These are phyloP conservation scores for Eurytoma adleriae DNA, from an alignment of 2,888 invertebrate species.

Conservation along the genomic window DNA sequence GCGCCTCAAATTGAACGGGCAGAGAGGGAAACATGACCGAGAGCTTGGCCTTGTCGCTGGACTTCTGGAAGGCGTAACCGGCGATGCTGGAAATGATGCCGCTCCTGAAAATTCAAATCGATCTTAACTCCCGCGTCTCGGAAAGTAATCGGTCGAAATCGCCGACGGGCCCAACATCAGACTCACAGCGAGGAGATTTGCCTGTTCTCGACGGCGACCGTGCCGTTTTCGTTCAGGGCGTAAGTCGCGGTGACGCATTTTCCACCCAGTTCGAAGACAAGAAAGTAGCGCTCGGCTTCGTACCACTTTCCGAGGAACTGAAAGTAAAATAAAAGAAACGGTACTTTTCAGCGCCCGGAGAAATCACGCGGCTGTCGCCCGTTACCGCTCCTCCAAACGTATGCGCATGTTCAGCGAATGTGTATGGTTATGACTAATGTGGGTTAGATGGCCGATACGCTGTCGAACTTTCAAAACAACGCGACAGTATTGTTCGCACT, in stretches of 20 bases:
- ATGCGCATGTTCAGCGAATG: no score
- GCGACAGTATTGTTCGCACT: no score
- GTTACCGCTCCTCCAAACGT: no score
- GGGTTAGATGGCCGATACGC: no score
- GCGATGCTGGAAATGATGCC: slow-evolving; percentile 79
- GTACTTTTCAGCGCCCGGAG: no score
- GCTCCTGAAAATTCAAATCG: slow-evolving; percentile 74
- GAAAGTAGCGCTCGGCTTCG: slow-evolving; percentile 86
- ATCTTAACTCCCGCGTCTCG: no score
- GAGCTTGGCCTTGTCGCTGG: slow-evolving; percentile 80
- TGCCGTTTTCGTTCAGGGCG: slow-evolving; percentile 75
- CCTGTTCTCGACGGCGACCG: slow-evolving; percentile 75
- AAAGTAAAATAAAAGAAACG: slow-evolving; percentile 61
- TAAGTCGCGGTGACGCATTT: slow-evolving; percentile 86
- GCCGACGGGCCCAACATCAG: background rate
- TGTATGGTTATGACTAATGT: no score
- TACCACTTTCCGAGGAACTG: slow-evolving; percentile 89
- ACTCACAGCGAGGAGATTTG: slow-evolving; percentile 77
- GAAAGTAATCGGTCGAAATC: no score
- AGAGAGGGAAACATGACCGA: slow-evolving; percentile 81
- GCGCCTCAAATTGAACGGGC: slow-evolving; percentile 78
- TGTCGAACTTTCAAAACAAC: no score
- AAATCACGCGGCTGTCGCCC: no score
- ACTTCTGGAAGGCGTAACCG: slow-evolving; percentile 78
- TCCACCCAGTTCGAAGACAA: slow-evolving; percentile 85